These are phyloP conservation scores for Sprattus sprattus DNA, from an alignment of 2,113 vertebrate species.

Conservation along the genomic window DNA sequence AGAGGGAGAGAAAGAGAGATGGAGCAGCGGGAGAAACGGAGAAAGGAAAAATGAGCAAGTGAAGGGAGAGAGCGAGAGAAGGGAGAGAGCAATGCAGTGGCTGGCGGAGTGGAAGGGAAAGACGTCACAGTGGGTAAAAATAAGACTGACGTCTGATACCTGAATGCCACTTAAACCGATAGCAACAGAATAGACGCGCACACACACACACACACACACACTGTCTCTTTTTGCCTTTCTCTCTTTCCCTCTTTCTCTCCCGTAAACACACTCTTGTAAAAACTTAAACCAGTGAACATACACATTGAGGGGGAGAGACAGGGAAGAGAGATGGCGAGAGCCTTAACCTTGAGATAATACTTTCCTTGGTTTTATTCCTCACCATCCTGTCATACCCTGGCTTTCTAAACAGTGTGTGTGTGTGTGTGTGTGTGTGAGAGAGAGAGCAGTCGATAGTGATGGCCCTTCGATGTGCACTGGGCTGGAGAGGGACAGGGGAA, in stretches of 20 bases:
- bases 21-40: background rate
- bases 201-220: background rate
- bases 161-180: conserved; percentile 41
- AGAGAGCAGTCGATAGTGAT: no score
- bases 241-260: background rate
- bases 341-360: no score
- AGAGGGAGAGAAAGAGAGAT: background rate
- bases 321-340: no score
- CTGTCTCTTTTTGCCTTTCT: no score
- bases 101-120: conserved; percentile 29
- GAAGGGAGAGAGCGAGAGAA: background rate
- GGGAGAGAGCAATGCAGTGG: conserved; percentile 8
- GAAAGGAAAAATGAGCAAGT: background rate
- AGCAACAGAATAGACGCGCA: conserved; percentile 18
- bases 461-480: no score
- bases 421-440: background rate
- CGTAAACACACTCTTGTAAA: background rate
- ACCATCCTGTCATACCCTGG: no score
- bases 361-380: no score
- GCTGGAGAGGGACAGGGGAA: background rate
- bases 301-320: no score
- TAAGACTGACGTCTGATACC: conserved; percentile 42
- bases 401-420: no score
- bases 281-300: no score
- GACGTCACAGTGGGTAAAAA: conserved; percentile 44